Base-by-base conservation (phyloP, 2,797 vertebrate genomes). In the Cirrhinus mrigala region DNA sequence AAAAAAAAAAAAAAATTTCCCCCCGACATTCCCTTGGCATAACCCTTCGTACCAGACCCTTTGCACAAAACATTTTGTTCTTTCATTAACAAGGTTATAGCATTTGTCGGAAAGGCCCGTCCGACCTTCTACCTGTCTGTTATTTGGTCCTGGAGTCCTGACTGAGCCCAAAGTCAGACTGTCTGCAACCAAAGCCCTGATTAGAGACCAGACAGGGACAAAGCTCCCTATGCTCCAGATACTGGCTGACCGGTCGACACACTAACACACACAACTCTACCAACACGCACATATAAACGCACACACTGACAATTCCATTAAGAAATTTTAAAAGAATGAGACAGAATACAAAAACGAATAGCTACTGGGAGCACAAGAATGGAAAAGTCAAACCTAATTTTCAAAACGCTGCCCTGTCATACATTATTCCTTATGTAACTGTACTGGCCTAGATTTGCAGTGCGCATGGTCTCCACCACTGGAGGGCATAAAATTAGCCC, bases 191-290 rank as follows among this genome's bases (percentile, higher is more conserved):
- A 81, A 87, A 88, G 84, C 88, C 64, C 85, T 74, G 88, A 89
- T 91, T 89, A 79, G 58, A 24, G 88, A 83, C 14, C 84, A 77
- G 87, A 76, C 78, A 74, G 56, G 82, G 82, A 77, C 89, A 94
- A 94, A 93, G 91, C 92, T 89, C 27, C 54, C 3, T 14, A 86
- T 92, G 92, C 84, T 94, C 92, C 83, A 92, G 92, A 93, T 94
- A 91, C 82, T 40, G 46, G 14, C 27, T 71, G 70, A 78, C 52
- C 33, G 33, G 62, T n/a, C n/a, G 15, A 54, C 85, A 83, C 11
- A 80, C 75, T 73, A 44, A 44, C 69, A n/a, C 80, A 18, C 15
- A 27, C 75, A 56, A 66, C 64, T 79, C 14, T 33, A 58, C 27
- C 2, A 18, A 64, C 62, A 48, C 24, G 86, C 29, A 66, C 2